Evolutionary conservation across 2,797 vertebrate species (phyloP), one percentile per base, ranked within the genome.

Genomic region (Pipistrellus nathusii): DNA sequence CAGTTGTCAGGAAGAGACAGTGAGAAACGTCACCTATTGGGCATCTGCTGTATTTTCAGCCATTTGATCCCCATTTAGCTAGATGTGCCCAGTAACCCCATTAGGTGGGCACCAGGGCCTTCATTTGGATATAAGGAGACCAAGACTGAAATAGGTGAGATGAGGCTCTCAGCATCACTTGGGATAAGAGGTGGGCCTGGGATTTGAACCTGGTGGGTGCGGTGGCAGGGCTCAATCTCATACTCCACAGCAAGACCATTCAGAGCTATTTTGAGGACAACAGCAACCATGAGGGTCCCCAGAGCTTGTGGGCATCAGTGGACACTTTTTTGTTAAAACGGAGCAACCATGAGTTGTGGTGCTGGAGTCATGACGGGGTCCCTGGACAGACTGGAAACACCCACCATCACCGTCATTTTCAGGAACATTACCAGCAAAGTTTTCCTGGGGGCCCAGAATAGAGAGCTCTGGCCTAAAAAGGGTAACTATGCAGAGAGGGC

Each of bases 391-490:
- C 12, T 46, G 89, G 77, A 83, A 93, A 76, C 46, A 25, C 75
- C 72, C 59, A 13, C 35, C 25, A 0, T 1, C 59, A 11, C 35
- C 21, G 0, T 1, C 2, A 27, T 41, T n/a, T 32, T 88, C 76
- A 12, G 64, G 69, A 78, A 82, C 93, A 64, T 87, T 88, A 89
- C 85, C 69, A 73, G 69, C 48, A 21, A 41, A 62, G 80, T 88
- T 90, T 55, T 35, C 73, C 4, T 15, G 5, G 11, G 15, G 57
- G 8, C 85, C 69, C 76, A 73, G 91, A 92, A 69, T 18, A 91
- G 94, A 87, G 77, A 32, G 71, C 25, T 64, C 69, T 57, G 10
- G 41, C 89, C 94, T 35, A 41, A 88, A 72, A 80, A 48, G 73
- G 93, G 13, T 38, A 68, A 88, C 84, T 85, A 10, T 13, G 78